A percentile compares a stretch with the other conserved stretches of the same genome.
Evolutionary conservation across 1,140 invertebrate genomes (phyloP).

Genomic region (Heliconius himera): DNA sequence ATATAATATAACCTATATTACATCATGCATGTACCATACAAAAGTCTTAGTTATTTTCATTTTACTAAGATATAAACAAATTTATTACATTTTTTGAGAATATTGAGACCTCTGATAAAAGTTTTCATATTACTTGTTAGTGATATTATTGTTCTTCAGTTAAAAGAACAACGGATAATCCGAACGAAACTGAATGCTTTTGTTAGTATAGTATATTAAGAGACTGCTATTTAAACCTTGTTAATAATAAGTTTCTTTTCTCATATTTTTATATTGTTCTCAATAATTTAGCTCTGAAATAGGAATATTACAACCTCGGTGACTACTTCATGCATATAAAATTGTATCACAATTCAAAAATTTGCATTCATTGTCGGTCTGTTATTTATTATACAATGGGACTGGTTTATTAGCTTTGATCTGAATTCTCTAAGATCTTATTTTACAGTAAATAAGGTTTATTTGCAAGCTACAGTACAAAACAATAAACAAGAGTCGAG

Average conservation of each 20-base stretch:
- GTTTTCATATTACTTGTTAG: neutral
- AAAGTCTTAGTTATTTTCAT: too few species aligned
- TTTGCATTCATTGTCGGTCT: slow-evolving; percentile 34
- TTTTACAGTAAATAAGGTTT: slow-evolving; percentile 15
- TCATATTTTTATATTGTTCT: neutral
- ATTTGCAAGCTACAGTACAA: slow-evolving; percentile 16
- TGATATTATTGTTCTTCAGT: neutral
- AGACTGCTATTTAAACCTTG: neutral
- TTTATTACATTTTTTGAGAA: too few species aligned
- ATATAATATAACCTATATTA: too few species aligned
- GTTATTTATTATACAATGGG: slow-evolving; percentile 32
- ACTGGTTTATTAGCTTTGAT: slow-evolving; percentile 33
- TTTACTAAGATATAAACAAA: too few species aligned
- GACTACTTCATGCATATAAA: slow-evolving; percentile 30
- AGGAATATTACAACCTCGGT: neutral
- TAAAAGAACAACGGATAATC: neutral
- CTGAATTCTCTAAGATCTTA: slow-evolving; percentile 17
- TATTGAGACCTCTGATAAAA: neutral
- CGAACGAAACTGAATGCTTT: neutral
- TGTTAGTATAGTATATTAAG: neutral
- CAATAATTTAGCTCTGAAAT: slow-evolving; percentile 1
- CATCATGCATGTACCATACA: too few species aligned
- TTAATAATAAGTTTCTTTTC: neutral
- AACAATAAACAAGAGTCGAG: slow-evolving; percentile 31
- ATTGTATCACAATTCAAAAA: slow-evolving; percentile 38